A percentile compares a stretch with the other conserved stretches of the same genome.
Conservation (phyloP, 2,113 vertebrate species). For the Menidia beryllina region DNA sequence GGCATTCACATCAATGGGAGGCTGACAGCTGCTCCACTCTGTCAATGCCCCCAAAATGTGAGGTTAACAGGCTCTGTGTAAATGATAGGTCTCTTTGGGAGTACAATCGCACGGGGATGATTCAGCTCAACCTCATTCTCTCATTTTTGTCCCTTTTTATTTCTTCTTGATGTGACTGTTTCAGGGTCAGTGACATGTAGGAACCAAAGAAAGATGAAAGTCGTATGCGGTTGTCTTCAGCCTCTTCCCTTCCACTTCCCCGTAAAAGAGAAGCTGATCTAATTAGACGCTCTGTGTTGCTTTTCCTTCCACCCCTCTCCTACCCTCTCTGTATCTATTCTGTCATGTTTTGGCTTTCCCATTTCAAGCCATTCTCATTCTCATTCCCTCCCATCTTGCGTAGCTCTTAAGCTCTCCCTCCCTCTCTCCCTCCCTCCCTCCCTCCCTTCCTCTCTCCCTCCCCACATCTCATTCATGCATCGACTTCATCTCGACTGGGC, state of each 20-base stretch:
- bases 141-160: neutral
- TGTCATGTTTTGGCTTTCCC: constrained; percentile 32
- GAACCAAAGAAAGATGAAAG: constrained; percentile 11
- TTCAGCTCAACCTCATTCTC: constrained; percentile 22
- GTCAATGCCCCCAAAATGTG: constrained; percentile 22
- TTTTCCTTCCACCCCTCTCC: neutral
- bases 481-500: constrained; percentile 34
- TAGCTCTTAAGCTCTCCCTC: constrained; percentile 18
- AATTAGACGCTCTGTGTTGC: constrained; percentile 6
- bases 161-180: constrained; percentile 20
- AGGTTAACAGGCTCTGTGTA: constrained; percentile 57
- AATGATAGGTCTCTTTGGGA: constrained; percentile 68
- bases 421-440: constrained; percentile 39
- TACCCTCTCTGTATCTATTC: neutral
- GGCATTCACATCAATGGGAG: constrained; percentile 11
- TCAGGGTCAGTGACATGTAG: neutral
- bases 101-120: constrained; percentile 32
- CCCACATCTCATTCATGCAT: constrained; percentile 57
- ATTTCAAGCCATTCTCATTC: constrained; percentile 32
- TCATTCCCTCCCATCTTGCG: constrained; percentile 31
- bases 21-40: constrained; percentile 52
- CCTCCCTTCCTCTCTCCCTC: constrained; percentile 49
- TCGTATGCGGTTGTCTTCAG: no score
- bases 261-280: neutral
- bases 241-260: no score